Conservation (phyloP, 1,140 invertebrate species). For the Drosophila asahinai region DNA sequence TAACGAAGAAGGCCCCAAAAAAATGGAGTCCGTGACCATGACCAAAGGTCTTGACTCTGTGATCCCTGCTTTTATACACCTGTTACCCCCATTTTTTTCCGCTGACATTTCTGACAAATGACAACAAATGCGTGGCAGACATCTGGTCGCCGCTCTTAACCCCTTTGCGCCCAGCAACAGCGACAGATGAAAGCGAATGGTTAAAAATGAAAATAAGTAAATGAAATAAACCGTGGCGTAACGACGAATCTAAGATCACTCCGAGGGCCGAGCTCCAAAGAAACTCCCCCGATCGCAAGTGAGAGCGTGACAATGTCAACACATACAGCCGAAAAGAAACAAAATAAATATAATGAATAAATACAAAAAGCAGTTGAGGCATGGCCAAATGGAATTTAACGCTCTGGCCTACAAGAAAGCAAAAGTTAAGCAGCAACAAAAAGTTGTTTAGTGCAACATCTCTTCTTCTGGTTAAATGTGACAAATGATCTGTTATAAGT, state of each 20-base stretch:
- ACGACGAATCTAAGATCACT: conserved; percentile 28
- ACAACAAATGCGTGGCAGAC: conserved; percentile 55
- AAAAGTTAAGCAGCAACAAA: conserved; percentile 18
- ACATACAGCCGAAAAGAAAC: conserved; percentile 19
- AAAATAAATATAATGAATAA: conserved; percentile 35
- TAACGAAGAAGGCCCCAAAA: background rate
- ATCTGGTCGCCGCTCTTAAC: conserved; percentile 36
- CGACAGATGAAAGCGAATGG: conserved; percentile 59
- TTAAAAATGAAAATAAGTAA: conserved; percentile 23
- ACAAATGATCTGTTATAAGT: conserved; percentile 48
- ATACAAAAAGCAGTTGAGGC: conserved; percentile 48
- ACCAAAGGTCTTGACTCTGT: conserved; percentile 27
- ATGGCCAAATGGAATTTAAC: conserved; percentile 47
- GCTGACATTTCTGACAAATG: conserved; percentile 61
- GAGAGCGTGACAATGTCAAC: conserved; percentile 76
- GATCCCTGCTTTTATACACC: conserved; percentile 8
- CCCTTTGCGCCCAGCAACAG: conserved; percentile 8
- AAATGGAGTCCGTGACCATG: conserved; percentile 21
- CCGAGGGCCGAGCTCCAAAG: conserved; percentile 5
- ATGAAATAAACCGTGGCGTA: conserved; percentile 27
- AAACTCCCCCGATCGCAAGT: conserved; percentile 25
- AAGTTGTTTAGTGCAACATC: conserved; percentile 3
- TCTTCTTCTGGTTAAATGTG: conserved; percentile 27
- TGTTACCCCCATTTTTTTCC: background rate
- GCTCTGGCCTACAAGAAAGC: conserved; percentile 39